phyloP scores from a whole-genome alignment of 2,797 vertebrate species.

The Phrynocephalus forsythii region DNA sequence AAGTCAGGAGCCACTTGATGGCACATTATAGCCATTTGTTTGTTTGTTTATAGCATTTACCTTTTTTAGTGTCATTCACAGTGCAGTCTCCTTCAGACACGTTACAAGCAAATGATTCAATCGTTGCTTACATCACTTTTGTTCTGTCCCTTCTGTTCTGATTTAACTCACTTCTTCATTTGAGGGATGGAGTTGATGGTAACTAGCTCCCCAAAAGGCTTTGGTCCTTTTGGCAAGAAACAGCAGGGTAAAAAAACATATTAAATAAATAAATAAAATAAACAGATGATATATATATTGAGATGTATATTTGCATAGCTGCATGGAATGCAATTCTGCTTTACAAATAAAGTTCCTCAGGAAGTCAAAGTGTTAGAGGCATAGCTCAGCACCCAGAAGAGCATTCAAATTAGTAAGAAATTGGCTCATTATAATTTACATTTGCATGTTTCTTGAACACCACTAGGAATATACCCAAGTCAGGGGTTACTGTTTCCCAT shows the following conservation, averaged over 20 bases:
- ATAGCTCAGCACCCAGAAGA: constrained; percentile 13
- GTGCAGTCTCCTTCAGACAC: background rate
- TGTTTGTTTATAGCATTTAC: no score
- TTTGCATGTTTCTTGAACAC: background rate
- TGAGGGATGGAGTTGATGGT: constrained; percentile 14
- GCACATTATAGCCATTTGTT: no score
- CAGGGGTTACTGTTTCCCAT: background rate
- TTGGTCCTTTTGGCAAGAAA: no score
- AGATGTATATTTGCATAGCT: constrained; percentile 19
- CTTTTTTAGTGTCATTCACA: constrained; percentile 27
- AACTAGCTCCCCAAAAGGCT: no score
- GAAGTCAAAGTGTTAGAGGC: constrained; percentile 3
- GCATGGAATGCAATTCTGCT: constrained; percentile 45
- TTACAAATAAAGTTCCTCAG: constrained; percentile 40
- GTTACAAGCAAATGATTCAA: background rate
- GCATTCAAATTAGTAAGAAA: background rate
- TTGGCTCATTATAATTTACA: background rate
- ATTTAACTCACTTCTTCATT: constrained; percentile 30
- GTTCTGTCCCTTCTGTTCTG: constrained; percentile 32
- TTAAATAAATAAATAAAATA: background rate
- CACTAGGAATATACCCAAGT: background rate
- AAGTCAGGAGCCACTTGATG: no score
- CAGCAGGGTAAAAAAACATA: no score
- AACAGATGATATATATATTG: constrained; percentile 18
- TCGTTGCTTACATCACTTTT: constrained; percentile 29